Percentiles rank a stretch among this genome's conserved stretches.
These are phyloP conservation scores for Arge pagana DNA, from an alignment of 2,888 invertebrate genomes.

Conservation along the genomic window DNA sequence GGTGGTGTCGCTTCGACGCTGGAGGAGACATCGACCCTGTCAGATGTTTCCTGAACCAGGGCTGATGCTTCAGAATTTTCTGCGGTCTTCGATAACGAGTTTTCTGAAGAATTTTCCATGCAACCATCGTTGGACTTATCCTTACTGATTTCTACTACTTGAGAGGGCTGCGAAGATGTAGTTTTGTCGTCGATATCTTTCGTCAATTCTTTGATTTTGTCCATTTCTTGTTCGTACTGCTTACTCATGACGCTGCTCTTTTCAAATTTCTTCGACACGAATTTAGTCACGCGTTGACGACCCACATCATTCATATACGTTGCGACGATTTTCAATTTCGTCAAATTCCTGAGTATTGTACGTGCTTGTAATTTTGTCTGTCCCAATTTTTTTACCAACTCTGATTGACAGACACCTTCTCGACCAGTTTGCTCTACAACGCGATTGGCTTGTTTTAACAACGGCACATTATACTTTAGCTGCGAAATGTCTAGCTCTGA, in stretches of 20 bases:
- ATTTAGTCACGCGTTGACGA: conserved; percentile 62
- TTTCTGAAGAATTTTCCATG: no score
- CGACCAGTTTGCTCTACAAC: conserved; percentile 60
- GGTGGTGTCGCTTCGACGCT: not conserved
- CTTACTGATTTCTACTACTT: no score
- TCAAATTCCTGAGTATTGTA: conserved; percentile 59
- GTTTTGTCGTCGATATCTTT: conserved; percentile 25
- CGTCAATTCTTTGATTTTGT: conserved; percentile 49
- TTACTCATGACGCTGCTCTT: conserved; percentile 45
- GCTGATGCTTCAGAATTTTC: not conserved
- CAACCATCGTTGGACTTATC: no score
- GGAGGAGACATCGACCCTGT: not conserved
- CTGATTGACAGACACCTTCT: conserved; percentile 62
- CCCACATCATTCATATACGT: conserved; percentile 63
- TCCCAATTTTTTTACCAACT: conserved; percentile 55
- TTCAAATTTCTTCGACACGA: conserved; percentile 52
- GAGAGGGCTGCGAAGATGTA: no score
- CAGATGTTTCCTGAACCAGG: not conserved
- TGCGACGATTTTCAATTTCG: conserved; percentile 56
- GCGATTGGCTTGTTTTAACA: conserved; percentile 60
- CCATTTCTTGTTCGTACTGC: conserved; percentile 48
- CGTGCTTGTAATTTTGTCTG: conserved; percentile 59
- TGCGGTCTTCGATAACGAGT: no score
- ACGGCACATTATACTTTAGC: conserved; percentile 46
- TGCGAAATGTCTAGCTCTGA: conserved; percentile 42